Evolutionary conservation across 2,888 invertebrate species (phyloP), one percentile per base, ranked within the genome.

Genomic region (Muschampia plurimacula): DNA sequence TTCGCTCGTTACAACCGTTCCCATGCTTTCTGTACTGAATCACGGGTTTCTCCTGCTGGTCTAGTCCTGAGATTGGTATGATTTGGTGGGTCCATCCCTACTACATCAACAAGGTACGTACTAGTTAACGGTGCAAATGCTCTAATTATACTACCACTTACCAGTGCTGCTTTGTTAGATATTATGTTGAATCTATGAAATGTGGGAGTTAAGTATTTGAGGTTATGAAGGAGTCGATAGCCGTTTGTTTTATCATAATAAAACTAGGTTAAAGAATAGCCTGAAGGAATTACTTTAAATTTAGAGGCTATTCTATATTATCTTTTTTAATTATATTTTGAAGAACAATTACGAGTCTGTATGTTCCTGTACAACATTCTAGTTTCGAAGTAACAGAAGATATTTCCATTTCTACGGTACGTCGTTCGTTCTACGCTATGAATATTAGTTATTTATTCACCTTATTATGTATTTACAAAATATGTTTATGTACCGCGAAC

Each of bases 1-100:
- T 86, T 79, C 84, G 82, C 92, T 92, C 84, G 90, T 92, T 92
- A 92, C 86, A 82, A 41, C 81, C 80, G 86, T 92, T 93, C 92
- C 89, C 92, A 92, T 87, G 89, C 88, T 88, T 76, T 70, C 75
- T 73, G 76, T 69, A 69, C 72, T 69, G 67, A 68, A 72, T 75
- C 71, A 69, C 69, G 41, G 73, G 69, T 64, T 73, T 81, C 49
- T 79, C 76, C 70, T 62, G 59, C 41, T 55, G 22, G 22, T 22
- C 22, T 22, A 28, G 57, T 41, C 78, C 84, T 80, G 83, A 86
- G 87, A 86, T 85, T 83, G 84, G 86, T 87, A 84, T 87, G 87
- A 88, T 87, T 88, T 84, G 84, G 83, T 55, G 81, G 81, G 80
- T 81, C 77, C 80, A 80, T 79, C 78, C 83, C 86, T 84, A 84